These are phyloP conservation scores for Antheraea mylitta DNA, from an alignment of 1,140 invertebrate genomes.

Conservation along the genomic window DNA sequence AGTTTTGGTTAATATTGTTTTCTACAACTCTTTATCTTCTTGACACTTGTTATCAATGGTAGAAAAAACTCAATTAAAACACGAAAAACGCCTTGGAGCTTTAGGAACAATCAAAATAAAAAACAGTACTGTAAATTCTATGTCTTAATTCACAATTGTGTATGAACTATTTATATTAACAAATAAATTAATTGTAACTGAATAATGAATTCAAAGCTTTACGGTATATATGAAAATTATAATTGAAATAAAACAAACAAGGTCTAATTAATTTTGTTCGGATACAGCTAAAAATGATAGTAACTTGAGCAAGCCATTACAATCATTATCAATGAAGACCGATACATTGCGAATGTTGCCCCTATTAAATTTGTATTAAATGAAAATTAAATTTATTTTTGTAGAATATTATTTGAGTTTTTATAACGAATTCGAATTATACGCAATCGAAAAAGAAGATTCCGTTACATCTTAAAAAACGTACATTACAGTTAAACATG, in stretches of 20 bases:
- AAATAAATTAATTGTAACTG: background rate
- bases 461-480: too few species aligned
- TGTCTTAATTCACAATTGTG: background rate
- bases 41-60: too few species aligned
- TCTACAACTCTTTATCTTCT: too few species aligned
- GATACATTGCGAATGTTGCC: constrained; percentile 67
- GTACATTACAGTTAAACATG: too few species aligned
- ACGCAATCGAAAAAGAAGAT: too few species aligned
- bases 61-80: background rate
- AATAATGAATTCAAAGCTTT: background rate
- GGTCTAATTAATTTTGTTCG: constrained; percentile 14
- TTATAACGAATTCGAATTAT: too few species aligned
- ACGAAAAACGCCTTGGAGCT: background rate
- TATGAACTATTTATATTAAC: background rate
- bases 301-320: constrained; percentile 58
- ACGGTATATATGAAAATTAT: background rate
- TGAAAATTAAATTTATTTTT: too few species aligned
- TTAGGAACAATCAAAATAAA: background rate
- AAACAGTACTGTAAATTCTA: background rate
- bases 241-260: background rate
- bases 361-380: constrained; percentile 15
- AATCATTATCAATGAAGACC: constrained; percentile 48
- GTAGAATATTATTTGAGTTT: too few species aligned
- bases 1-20: too few species aligned
- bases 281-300: constrained; percentile 46